Percentiles rank a stretch among this genome's conserved stretches.
Evolutionary conservation across 2,888 invertebrate species (phyloP).

Genomic region (Tridacna gigas): DNA sequence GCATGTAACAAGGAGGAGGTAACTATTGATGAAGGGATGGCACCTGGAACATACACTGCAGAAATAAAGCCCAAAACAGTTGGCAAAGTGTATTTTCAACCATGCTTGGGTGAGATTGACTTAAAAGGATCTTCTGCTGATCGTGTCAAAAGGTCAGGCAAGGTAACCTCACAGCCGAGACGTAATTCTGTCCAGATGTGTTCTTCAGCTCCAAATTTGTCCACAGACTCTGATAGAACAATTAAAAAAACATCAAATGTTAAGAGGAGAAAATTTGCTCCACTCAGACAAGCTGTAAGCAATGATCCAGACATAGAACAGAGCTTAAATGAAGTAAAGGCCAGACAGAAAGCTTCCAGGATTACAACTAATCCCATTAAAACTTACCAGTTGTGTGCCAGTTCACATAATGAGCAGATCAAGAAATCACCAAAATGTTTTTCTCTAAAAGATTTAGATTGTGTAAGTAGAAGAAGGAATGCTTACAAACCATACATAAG

Average conservation of each 20-base stretch:
- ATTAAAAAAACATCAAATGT: not conserved
- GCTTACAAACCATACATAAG: not conserved
- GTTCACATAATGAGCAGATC: not conserved
- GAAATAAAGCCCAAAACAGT: not conserved
- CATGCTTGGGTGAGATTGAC: not conserved
- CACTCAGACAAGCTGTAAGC: not conserved
- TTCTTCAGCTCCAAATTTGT: not conserved
- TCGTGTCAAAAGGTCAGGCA: not conserved
- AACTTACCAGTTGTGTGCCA: constrained; percentile 29
- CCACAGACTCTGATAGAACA: not conserved
- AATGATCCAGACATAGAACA: constrained; percentile 1
- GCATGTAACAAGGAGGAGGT: not conserved
- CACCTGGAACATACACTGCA: too few species aligned
- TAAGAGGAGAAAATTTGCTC: not conserved
- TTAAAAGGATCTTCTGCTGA: not conserved
- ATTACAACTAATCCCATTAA: constrained; percentile 13
- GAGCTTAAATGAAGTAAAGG: constrained; percentile 1
- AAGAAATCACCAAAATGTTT: not conserved
- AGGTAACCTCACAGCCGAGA: not conserved
- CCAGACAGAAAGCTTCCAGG: constrained; percentile 19
- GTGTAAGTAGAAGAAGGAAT: not conserved
- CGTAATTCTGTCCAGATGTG: not conserved
- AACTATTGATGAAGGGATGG: not conserved
- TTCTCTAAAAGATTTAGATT: not conserved
- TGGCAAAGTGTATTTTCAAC: constrained; percentile 1